phyloP scores from a whole-genome alignment of 2,797 vertebrate genomes.

The Lophius americanus region DNA sequence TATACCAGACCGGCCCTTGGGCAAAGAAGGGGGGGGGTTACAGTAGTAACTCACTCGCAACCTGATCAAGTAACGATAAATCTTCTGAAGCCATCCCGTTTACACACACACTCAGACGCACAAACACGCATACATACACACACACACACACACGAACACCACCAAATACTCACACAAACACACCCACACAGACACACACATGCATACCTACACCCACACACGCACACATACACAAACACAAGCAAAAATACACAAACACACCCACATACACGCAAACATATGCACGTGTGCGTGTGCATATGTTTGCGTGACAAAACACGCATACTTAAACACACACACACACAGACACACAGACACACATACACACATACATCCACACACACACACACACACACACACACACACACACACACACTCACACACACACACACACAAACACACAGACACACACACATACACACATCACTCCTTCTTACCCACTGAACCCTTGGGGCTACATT shows the following conservation, averaged over 20 bases:
- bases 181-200: slow-evolving; percentile 45
- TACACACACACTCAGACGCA: slow-evolving; percentile 56
- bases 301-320: too few species aligned
- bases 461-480: slow-evolving; percentile 51
- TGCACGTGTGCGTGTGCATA: too few species aligned
- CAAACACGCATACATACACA: slow-evolving; percentile 7
- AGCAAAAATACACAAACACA: slow-evolving; percentile 26
- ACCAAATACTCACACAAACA: background rate
- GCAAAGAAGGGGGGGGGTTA: slow-evolving; percentile 87
- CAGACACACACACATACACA: slow-evolving; percentile 48
- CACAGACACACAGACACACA: slow-evolving; percentile 22
- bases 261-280: slow-evolving; percentile 38
- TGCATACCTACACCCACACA: slow-evolving; percentile 41
- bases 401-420: slow-evolving; percentile 53
- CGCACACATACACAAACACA: slow-evolving; percentile 5
- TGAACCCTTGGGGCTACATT: slow-evolving; percentile 64
- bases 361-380: background rate
- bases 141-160: slow-evolving; percentile 5
- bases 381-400: slow-evolving; percentile 1
- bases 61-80: slow-evolving; percentile 85
- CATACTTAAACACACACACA: slow-evolving; percentile 13
- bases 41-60: slow-evolving; percentile 91
- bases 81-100: slow-evolving; percentile 77
- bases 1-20: slow-evolving; percentile 75
- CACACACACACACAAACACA: slow-evolving; percentile 33